A percentile compares a stretch with the other conserved stretches of the same genome.
Conservation (phyloP, 2,113 vertebrate genomes). For the Rostratula benghalensis region DNA sequence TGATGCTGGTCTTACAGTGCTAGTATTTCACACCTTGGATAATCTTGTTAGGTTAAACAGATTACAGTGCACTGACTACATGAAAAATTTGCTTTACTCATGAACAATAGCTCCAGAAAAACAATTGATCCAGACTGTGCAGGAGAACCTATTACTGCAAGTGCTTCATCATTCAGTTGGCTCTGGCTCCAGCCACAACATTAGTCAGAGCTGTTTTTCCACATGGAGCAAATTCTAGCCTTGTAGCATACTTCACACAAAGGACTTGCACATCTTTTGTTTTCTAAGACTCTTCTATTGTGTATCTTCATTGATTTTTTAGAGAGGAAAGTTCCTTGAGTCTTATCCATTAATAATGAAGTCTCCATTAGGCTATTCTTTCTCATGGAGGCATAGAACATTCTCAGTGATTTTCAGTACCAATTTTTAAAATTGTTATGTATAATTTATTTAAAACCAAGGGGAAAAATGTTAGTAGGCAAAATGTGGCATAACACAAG, state of each 20-base stretch:
- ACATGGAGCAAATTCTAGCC: background rate
- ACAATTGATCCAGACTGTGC: constrained; percentile 19
- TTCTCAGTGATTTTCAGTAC: background rate
- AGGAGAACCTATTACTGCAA: constrained; percentile 20
- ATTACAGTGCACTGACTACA: background rate
- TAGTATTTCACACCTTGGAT: background rate
- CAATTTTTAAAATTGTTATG: background rate
- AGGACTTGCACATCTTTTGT: background rate
- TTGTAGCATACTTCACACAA: background rate
- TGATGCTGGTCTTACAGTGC: background rate
- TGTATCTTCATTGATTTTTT: background rate
- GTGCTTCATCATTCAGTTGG: constrained; percentile 46
- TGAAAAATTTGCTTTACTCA: background rate
- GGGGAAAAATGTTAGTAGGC: background rate
- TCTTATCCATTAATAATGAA: background rate
- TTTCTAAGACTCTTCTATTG: background rate
- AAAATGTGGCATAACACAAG: background rate
- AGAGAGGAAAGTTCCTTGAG: background rate
- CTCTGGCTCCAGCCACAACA: constrained; percentile 22
- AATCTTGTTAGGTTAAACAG: background rate
- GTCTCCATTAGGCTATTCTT: background rate
- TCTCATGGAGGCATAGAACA: background rate
- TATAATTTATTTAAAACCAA: background rate
- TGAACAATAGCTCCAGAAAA: background rate
- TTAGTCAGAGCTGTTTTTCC: constrained; percentile 50